phyloP scores from a whole-genome alignment of 2,113 vertebrate genomes.

The Pachycephala philippinensis region DNA sequence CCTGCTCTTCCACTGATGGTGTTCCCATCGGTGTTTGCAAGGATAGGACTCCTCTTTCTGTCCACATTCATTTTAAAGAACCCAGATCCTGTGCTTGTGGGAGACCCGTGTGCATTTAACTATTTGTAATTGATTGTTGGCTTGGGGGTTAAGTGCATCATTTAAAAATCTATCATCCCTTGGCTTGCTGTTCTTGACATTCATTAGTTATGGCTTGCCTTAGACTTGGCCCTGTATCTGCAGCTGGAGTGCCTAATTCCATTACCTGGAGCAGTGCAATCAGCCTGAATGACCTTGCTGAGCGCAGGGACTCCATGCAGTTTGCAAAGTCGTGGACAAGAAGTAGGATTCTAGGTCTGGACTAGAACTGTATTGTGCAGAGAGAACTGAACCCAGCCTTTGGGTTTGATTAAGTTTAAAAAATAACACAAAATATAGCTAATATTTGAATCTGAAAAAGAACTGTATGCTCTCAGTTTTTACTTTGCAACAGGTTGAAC shows the following conservation, averaged over 20 bases:
- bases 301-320: background rate
- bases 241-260: background rate
- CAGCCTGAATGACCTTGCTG: background rate
- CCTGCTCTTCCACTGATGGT: background rate
- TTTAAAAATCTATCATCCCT: conserved; percentile 28
- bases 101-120: background rate
- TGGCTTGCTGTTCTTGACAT: background rate
- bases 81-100: background rate
- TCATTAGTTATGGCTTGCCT: background rate
- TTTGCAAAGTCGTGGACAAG: background rate
- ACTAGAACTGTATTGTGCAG: background rate
- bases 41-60: background rate
- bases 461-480: background rate
- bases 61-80: background rate
- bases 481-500: background rate
- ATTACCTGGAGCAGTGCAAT: background rate
- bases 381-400: background rate
- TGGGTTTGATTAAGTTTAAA: background rate
- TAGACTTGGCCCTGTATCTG: background rate
- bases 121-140: background rate
- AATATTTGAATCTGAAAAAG: background rate
- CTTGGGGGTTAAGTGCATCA: background rate
- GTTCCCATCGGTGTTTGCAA: background rate
- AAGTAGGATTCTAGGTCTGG: background rate
- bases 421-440: background rate